Conservation (phyloP, 2,888 invertebrate genomes). For the Cosmia trapezina region DNA sequence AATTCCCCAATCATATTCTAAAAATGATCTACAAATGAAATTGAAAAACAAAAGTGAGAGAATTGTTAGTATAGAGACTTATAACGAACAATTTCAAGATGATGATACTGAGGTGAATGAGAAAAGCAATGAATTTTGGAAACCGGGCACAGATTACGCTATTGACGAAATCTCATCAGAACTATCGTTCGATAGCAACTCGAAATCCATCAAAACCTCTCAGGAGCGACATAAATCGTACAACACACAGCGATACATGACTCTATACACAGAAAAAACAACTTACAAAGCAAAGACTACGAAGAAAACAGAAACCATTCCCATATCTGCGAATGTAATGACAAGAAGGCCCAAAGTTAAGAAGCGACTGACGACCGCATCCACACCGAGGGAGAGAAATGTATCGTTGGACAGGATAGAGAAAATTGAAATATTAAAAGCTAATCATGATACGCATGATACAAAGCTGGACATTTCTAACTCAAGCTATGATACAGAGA, state of each 20-base stretch:
- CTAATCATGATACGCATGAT: neutral
- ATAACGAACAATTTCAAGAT: neutral
- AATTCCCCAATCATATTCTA: neutral
- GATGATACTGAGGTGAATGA: neutral
- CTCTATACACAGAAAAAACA: constrained; percentile 22
- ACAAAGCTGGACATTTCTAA: neutral
- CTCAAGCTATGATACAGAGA: neutral
- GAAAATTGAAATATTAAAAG: neutral
- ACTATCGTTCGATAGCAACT: constrained; percentile 19
- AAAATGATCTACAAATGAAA: neutral
- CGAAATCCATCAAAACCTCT: constrained; percentile 24
- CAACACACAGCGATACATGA: constrained; percentile 11
- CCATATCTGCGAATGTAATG: neutral
- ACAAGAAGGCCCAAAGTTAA: neutral
- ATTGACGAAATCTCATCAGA: neutral
- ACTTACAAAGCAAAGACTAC: neutral
- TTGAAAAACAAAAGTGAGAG: neutral
- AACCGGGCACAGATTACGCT: neutral
- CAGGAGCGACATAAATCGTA: neutral
- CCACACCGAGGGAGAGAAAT: neutral
- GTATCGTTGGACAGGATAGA: neutral
- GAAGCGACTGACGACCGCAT: neutral
- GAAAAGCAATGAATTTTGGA: neutral
- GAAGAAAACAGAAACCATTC: constrained; percentile 1
- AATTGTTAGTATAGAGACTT: neutral